phyloP scores from a whole-genome alignment of 2,113 vertebrate genomes.

The Eclectus roratus region DNA sequence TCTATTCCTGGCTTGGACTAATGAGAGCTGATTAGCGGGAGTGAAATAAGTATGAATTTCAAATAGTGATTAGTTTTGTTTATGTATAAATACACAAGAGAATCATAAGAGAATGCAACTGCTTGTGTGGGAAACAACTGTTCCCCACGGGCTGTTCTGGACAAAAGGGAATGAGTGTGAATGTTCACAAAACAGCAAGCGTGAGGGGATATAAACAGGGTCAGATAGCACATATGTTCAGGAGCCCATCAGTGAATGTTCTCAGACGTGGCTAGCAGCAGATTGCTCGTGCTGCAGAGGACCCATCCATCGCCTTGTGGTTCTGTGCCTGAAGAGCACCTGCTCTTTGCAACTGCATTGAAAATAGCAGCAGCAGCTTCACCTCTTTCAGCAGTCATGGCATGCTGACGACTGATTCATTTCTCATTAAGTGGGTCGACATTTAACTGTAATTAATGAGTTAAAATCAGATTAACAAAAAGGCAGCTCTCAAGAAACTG shows the following conservation, averaged over 20 bases:
- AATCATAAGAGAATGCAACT: neutral
- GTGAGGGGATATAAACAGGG: neutral
- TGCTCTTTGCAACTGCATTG: accelerated
- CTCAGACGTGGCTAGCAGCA: neutral
- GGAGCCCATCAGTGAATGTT: neutral
- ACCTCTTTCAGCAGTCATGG: neutral
- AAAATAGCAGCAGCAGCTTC: neutral
- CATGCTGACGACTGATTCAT: neutral
- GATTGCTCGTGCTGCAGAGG: neutral
- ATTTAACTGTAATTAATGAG: neutral
- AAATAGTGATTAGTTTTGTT: neutral
- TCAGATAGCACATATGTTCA: neutral
- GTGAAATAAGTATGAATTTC: neutral
- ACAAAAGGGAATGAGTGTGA: neutral
- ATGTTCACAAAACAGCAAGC: neutral
- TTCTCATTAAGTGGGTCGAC: neutral
- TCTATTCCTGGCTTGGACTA: neutral
- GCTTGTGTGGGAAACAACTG: neutral
- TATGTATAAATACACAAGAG: neutral
- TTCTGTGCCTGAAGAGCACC: neutral
- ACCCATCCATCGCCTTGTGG: accelerated
- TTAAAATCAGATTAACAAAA: neutral
- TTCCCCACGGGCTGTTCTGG: neutral
- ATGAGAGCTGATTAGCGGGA: neutral
- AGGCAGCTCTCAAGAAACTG: neutral